These are phyloP conservation scores for Holothuria scabra DNA, from an alignment of 53 echinoderm and acorn worm genomes.

Conservation along the genomic window DNA sequence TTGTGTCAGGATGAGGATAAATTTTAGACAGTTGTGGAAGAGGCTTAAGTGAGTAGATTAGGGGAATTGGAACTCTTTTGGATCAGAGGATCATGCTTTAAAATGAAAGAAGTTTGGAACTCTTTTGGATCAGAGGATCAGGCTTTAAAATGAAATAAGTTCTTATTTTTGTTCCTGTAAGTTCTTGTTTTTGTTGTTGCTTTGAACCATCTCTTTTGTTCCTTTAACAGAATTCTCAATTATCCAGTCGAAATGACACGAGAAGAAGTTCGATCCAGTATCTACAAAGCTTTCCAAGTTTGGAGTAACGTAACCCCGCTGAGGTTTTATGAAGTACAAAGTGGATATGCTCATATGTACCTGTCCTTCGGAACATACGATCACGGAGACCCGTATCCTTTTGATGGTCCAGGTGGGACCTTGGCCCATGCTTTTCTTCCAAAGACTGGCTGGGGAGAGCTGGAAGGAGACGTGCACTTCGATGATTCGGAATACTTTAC, in stretches of 20 bases:
- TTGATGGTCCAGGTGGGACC: constrained; percentile 73
- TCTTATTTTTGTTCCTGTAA: too few species aligned
- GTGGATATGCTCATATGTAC: constrained; percentile 71
- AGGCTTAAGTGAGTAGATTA: too few species aligned
- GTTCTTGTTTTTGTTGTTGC: too few species aligned
- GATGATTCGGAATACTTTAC: constrained; percentile 78
- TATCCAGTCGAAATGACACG: constrained; percentile 45
- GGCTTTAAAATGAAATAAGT: too few species aligned
- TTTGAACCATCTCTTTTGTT: too few species aligned
- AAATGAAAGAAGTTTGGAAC: too few species aligned
- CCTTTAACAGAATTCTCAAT: constrained; percentile 67
- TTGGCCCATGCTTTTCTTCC: constrained; percentile 87
- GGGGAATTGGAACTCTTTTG: too few species aligned
- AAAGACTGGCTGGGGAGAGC: constrained; percentile 56
- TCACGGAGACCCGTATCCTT: constrained; percentile 80
- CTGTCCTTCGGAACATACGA: constrained; percentile 58
- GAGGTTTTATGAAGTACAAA: constrained; percentile 62
- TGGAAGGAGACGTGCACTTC: constrained; percentile 89
- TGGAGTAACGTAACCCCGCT: constrained; percentile 85
- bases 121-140: too few species aligned
- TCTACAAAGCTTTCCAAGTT: constrained; percentile 70
- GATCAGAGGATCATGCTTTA: too few species aligned
- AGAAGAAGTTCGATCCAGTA: constrained; percentile 10
- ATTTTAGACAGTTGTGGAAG: too few species aligned
- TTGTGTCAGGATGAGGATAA: too few species aligned